Conservation (phyloP, 2,888 invertebrate genomes). For the Hipparchia semele region DNA sequence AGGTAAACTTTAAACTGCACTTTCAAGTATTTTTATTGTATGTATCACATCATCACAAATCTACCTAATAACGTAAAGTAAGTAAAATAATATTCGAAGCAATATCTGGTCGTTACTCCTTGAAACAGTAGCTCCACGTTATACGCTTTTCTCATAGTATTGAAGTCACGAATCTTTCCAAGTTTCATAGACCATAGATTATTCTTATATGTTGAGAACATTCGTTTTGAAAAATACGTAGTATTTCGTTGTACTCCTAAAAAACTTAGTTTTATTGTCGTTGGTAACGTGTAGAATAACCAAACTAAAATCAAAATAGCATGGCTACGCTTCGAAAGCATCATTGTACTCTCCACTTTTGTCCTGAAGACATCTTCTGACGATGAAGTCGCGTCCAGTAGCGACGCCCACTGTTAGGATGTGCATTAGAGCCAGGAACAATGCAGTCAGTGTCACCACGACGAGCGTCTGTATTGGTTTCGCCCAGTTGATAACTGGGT, state of each 20-base stretch:
- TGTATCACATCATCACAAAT: background rate
- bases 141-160: background rate
- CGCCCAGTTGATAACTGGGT: constrained; percentile 91
- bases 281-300: background rate
- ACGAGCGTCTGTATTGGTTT: constrained; percentile 86
- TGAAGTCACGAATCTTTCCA: background rate
- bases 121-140: background rate
- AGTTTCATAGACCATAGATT: background rate
- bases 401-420: constrained; percentile 84
- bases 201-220: background rate
- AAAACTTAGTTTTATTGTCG: background rate
- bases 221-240: background rate
- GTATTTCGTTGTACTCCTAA: background rate
- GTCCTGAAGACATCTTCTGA: constrained; percentile 51
- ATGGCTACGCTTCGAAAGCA: constrained; percentile 51
- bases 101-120: background rate
- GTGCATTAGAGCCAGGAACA: constrained; percentile 87
- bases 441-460: constrained; percentile 85
- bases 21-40: too few relatives aligned
- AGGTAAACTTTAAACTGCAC: too few relatives aligned
- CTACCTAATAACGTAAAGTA: background rate
- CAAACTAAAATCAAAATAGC: background rate
- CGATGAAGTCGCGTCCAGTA: constrained; percentile 70
- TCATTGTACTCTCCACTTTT: constrained; percentile 68
- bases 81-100: background rate